Base-by-base conservation (phyloP, 1,140 invertebrate species). In the Macrotrachela quadricornifera region DNA sequence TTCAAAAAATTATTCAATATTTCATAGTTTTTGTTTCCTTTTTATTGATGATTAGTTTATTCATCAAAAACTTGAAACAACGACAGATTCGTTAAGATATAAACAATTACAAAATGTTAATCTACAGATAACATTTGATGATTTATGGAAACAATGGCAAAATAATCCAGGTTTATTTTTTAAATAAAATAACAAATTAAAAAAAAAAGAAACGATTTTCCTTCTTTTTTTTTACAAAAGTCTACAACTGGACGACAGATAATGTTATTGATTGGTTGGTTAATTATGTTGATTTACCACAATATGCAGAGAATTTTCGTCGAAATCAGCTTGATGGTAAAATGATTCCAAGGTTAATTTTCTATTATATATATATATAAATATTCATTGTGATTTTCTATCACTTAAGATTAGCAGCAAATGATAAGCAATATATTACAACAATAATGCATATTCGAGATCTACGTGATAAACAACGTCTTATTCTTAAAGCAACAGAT, bases 241-340 rank as follows among this genome's bases (percentile, higher is more conserved):
- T 94, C 17, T 85, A 91, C 67, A 92, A 94, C 71, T 95, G 90
- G 90, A 94, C 88, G 30, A 80, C 84, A 50, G 85, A 92, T 61
- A 83, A 94, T 69, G 90, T 87, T 14, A 77, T 84, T 12, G 83
- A 90, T 62, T 95, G 90, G 90, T 70, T 95, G 48, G 77, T 78
- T 18, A 75, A 77, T 58, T 81, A 79, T 62, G 86, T 94, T 16
- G 85, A 91, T 62, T 74, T 95, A 54, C 85, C 86, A n/a, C 85
- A 92, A 71, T 94, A 94, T 75, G 78, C 79, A 56, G 75, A 80
- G 53, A 76, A 77, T 60, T 94, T 95, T 67, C 75, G 81, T 61
- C 74, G 80, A 59, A 79, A 90, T 67, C 78, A 77, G 65, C 80
- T 94, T 45, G 83, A 83, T 61, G 90, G 90, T 58, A 80, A 83